These are phyloP conservation scores for Diplodus sargus DNA, from an alignment of 2,797 vertebrate genomes.

Conservation along the genomic window DNA sequence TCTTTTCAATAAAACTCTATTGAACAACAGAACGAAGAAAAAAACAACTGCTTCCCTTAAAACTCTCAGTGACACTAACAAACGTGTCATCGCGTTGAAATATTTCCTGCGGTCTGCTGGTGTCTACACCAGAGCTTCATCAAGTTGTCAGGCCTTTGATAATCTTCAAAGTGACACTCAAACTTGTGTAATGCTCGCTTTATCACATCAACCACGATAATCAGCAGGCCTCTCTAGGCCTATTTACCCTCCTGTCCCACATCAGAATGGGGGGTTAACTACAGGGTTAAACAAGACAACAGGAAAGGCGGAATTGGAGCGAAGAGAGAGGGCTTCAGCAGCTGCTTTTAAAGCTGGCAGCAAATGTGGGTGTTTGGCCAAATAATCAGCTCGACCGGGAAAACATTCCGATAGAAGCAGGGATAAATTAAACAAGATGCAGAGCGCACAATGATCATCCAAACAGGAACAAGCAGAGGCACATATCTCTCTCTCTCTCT, in stretches of 20 bases:
- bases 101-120: slow-evolving; percentile 49
- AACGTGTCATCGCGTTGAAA: slow-evolving; percentile 44
- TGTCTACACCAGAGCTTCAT: background rate
- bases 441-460: slow-evolving; percentile 30
- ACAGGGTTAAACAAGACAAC: slow-evolving; percentile 37
- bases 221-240: slow-evolving; percentile 42
- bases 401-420: slow-evolving; percentile 62
- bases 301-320: slow-evolving; percentile 36
- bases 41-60: slow-evolving; percentile 25
- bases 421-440: slow-evolving; percentile 54
- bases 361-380: slow-evolving; percentile 51
- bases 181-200: slow-evolving; percentile 51
- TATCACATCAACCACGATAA: slow-evolving; percentile 69
- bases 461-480: slow-evolving; percentile 32
- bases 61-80: slow-evolving; percentile 22
- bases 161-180: slow-evolving; percentile 65
- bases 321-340: slow-evolving; percentile 31
- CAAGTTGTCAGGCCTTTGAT: slow-evolving; percentile 43
- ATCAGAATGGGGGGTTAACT: slow-evolving; percentile 33
- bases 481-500: background rate
- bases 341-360: slow-evolving; percentile 50
- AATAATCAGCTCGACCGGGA: slow-evolving; percentile 58
- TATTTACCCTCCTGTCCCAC: slow-evolving; percentile 55
- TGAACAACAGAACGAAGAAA: slow-evolving; percentile 35
- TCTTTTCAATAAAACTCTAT: slow-evolving; percentile 40